phyloP scores from a whole-genome alignment of 2,797 vertebrate species.

The Microchirus variegatus region DNA sequence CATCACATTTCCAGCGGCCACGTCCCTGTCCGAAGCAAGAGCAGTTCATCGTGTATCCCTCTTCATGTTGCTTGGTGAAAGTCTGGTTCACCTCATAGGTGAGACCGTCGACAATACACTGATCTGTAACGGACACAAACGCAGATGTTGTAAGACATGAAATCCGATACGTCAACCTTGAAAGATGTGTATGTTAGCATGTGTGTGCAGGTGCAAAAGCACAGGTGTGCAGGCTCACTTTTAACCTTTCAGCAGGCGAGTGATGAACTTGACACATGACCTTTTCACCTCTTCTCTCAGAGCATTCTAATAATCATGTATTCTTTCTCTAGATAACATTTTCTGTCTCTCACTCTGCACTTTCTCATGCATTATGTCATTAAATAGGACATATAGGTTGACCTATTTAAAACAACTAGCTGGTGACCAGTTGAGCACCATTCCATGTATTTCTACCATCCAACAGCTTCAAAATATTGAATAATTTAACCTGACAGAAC shows the following conservation, averaged over 20 bases:
- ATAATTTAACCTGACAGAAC: too few relatives aligned
- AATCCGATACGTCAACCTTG: not conserved
- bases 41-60: slow-evolving; percentile 97
- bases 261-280: slow-evolving; percentile 32
- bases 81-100: slow-evolving; percentile 96
- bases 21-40: slow-evolving; percentile 96
- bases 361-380: too few relatives aligned
- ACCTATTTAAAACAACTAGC: too few relatives aligned
- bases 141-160: not conserved
- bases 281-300: slow-evolving; percentile 59
- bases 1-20: slow-evolving; percentile 97
- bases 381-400: too few relatives aligned
- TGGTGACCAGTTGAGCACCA: too few relatives aligned
- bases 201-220: slow-evolving; percentile 35
- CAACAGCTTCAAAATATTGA: too few relatives aligned
- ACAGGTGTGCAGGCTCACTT: slow-evolving; percentile 52
- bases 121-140: slow-evolving; percentile 80
- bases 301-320: slow-evolving; percentile 11
- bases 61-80: slow-evolving; percentile 93
- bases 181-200: not conserved
- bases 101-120: slow-evolving; percentile 92
- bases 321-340: not conserved
- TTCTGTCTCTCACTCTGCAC: not conserved
- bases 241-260: slow-evolving; percentile 39
- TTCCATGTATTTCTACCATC: too few relatives aligned